Conservation (phyloP, 2,113 vertebrate species). For the Gallinago jamesoni region DNA sequence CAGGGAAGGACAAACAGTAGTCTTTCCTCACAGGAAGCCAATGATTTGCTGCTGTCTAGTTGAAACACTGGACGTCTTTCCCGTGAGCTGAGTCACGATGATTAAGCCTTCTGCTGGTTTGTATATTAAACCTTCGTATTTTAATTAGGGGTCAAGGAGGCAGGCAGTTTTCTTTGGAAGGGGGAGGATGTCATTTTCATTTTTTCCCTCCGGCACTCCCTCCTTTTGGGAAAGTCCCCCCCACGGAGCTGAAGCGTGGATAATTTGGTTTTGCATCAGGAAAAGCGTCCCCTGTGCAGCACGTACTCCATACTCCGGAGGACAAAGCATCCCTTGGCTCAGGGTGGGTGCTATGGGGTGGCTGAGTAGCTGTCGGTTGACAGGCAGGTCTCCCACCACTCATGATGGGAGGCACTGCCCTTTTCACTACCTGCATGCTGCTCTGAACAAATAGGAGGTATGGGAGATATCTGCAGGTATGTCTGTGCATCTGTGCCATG, state of each 20-base stretch:
- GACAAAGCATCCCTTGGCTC: neutral
- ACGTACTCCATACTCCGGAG: accelerated
- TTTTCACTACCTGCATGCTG: neutral
- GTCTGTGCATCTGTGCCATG: neutral
- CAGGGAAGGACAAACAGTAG: neutral
- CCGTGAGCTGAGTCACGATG: neutral
- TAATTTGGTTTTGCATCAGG: neutral
- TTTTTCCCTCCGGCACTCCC: neutral
- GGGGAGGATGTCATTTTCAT: neutral
- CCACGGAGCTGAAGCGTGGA: neutral
- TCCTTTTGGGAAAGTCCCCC: neutral
- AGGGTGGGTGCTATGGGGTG: neutral
- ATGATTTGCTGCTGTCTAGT: neutral
- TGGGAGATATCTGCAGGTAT: neutral
- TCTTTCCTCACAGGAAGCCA: neutral
- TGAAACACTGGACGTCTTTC: accelerated
- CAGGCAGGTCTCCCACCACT: neutral
- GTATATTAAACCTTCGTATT: neutral
- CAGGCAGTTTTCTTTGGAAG: slow-evolving; percentile 8
- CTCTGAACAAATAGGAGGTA: neutral
- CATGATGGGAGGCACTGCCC: accelerated
- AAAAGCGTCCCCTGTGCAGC: accelerated
- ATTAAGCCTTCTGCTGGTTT: neutral
- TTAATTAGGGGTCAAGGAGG: neutral
- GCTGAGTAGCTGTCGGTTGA: accelerated